phyloP scores from a whole-genome alignment of 2,113 vertebrate species.

The Apeltes quadracus region DNA sequence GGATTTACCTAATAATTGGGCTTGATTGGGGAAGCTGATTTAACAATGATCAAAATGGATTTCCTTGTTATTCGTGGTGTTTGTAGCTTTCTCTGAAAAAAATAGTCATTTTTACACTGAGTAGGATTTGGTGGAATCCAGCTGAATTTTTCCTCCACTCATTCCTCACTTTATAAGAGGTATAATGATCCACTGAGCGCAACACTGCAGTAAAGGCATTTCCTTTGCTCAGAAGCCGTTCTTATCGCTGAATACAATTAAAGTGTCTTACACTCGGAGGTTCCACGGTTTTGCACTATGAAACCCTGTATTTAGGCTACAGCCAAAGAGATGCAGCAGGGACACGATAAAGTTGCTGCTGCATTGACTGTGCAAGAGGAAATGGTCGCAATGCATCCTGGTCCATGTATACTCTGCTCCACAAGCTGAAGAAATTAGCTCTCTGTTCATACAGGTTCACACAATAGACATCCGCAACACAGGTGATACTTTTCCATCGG shows the following conservation, averaged over 20 bases:
- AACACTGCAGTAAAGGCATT: too few species aligned
- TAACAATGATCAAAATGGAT: not conserved
- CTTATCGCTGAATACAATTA: not conserved
- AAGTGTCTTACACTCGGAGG: not conserved
- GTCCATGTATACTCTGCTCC: not conserved
- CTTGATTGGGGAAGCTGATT: not conserved
- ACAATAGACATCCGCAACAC: not conserved
- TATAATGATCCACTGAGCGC: too few species aligned
- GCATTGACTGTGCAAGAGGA: not conserved
- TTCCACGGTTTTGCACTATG: not conserved
- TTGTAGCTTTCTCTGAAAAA: not conserved
- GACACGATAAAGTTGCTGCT: not conserved
- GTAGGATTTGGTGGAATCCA: not conserved
- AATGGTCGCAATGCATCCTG: not conserved
- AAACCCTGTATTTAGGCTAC: too few species aligned
- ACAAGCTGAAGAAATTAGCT: not conserved
- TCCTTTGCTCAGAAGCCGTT: too few species aligned
- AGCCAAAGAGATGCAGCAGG: too few species aligned
- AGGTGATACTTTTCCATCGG: not conserved
- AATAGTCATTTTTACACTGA: not conserved
- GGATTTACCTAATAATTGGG: slow-evolving; percentile 19
- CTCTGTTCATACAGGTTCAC: not conserved
- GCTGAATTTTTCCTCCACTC: not conserved
- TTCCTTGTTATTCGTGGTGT: not conserved
- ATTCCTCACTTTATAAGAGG: not conserved